Base-by-base conservation (phyloP, 2,797 vertebrate genomes). In the Rhinogobio ventralis region DNA sequence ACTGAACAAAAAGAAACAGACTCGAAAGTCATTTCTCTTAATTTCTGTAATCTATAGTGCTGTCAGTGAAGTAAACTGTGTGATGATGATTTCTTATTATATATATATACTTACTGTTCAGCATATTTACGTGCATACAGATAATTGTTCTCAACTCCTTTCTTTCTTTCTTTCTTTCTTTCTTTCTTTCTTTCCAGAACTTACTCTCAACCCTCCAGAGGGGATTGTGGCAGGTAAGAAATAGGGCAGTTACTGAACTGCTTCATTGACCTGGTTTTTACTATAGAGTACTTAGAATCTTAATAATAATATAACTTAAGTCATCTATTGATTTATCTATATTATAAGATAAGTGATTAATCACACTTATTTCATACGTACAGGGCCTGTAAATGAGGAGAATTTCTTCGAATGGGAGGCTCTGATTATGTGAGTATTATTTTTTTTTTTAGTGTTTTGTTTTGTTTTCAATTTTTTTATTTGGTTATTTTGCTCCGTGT, bases 331-430 rank as follows among this genome's bases (percentile, higher is more conserved):
- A 20, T 23, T n/a, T 60, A 81, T 57, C n/a, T 42, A 46, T 60
- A 1, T 67, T 17, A 23, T 20, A 39, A 9, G 62, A 23, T 33
- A 20, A 28, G 20, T 25, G 7, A 30, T 23, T 45, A 79, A 33
- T 51, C 17, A 11, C 1, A 23, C 10, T 10, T 1, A 8, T 77
- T 4, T 19, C 6, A 30, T 60, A 5, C 73, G 74, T 75, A 64
- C 89, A 99, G 98, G 98, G 87, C 98, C 98, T 1, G 96, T 97
- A 89, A 99, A 99, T 19, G 98, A 99, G 88, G 98, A 99, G 92
- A 99, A 99, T 90, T 99, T 99, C 93, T 99, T 99, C 72, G 98
- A 99, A 76, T 99, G 98, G 98, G 98, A 99, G 90, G 98, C 98
- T 55, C 90, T 99, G 60, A 99, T 99, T 91, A 99, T 99, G 98